A percentile compares a stretch with the other conserved stretches of the same genome.
Evolutionary conservation across 2,888 invertebrate species (phyloP).

Genomic region (Cremastinae sp.): DNA sequence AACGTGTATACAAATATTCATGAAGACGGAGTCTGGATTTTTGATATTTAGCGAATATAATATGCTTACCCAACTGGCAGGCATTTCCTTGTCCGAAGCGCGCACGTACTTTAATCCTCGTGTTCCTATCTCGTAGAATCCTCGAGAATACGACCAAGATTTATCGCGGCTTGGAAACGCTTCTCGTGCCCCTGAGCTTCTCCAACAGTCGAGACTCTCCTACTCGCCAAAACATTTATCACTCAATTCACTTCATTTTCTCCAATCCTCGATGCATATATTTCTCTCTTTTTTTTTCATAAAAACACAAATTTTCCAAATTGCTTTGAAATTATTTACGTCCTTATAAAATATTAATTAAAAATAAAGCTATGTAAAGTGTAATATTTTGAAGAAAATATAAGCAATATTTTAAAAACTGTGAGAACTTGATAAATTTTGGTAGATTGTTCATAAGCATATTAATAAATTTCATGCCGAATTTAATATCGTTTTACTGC

Average conservation of each 20-base stretch:
- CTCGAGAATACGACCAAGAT: slow-evolving; percentile 37
- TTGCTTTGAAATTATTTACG: too few species aligned
- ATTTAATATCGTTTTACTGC: too few species aligned
- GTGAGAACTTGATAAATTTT: too few species aligned
- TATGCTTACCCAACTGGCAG: slow-evolving; percentile 25
- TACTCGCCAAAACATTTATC: neutral
- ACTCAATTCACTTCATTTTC: too few species aligned
- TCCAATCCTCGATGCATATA: too few species aligned
- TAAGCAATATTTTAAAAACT: too few species aligned
- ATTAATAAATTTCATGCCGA: too few species aligned
- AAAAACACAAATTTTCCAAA: too few species aligned
- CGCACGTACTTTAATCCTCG: slow-evolving; percentile 14
- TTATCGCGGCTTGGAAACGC: slow-evolving; percentile 33
- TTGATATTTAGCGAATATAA: slow-evolving; percentile 27
- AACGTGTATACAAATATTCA: neutral
- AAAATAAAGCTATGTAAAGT: too few species aligned
- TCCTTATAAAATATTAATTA: too few species aligned
- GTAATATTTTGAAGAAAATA: too few species aligned
- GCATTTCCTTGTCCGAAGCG: slow-evolving; percentile 6
- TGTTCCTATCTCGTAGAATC: slow-evolving; percentile 21
- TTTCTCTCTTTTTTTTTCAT: neutral
- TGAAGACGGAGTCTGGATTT: neutral
- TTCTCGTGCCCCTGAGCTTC: slow-evolving; percentile 11
- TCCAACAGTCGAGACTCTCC: slow-evolving; percentile 14
- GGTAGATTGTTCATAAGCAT: too few species aligned